Evolutionary conservation across 2,113 vertebrate species (phyloP), one percentile per base, ranked within the genome.

Genomic region (Spea bombifrons): DNA sequence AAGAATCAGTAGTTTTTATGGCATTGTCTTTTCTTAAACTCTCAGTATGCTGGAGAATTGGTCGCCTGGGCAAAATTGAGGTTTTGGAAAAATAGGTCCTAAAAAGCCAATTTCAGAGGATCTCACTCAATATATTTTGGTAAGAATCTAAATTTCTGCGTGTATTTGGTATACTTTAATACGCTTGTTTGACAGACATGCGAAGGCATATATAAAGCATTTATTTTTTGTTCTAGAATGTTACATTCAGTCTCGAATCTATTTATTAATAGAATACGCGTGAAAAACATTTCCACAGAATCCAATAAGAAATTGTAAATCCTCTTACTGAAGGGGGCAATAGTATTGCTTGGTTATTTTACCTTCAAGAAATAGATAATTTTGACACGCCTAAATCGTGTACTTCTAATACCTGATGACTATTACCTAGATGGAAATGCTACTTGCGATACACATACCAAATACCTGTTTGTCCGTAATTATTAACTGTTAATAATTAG

Each of bases 1-100:
- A 88, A 87, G 86, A 87, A 81, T 82, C 73, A 55, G 82, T 82
- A 77, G 76, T 85, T 89, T 30, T 89, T 88, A 86, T 87, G 85
- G 84, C 87, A 77, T 74, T 79, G 81, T 79, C 69, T 83, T 81
- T 30, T 75, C 66, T 63, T 73, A 75, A 71, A 66, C 55, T 61
- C 48, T 77, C 63, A 46, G 64, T 82, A 73, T 76, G 70, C 74
- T 2, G 80, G 61, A 67, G 64, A 52, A 81, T 43, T 55, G 65
- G 48, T 53, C 70, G 47, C 45, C n/a, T 68, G 12, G 59, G 10
- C 50, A 82, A 66, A 75, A 43, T 75, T 75, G 44, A 71, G 61
- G 66, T 69, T 44, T 48, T 66, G 70, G 59, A 50, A 49, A 53
- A 71, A 66, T 76, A 65, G 8, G 10, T 9, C 47, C 8, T 61